Evolutionary conservation across 2,797 vertebrate species (phyloP).

Genomic region (Rhabdophis nuchalis): DNA sequence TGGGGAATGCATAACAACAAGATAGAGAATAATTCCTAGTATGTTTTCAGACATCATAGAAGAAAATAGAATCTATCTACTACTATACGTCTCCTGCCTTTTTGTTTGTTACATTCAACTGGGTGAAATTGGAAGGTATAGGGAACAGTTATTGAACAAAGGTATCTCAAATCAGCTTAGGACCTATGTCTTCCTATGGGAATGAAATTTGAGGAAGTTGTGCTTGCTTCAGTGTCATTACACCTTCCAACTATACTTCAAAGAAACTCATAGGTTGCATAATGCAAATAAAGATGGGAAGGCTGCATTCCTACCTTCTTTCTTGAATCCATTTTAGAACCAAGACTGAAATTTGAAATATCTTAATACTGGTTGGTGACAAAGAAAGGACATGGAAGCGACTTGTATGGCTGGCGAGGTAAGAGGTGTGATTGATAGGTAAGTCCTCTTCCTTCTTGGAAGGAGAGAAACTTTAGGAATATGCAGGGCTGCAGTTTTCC

Average conservation of each 20-base stretch:
- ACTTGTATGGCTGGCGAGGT: neutral
- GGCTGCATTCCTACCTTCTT: neutral
- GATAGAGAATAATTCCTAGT: constrained; percentile 3
- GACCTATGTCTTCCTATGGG: neutral
- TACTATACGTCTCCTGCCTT: neutral
- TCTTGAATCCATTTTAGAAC: neutral
- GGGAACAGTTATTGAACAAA: neutral
- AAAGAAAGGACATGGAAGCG: neutral
- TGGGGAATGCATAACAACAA: neutral
- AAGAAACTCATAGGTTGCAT: neutral
- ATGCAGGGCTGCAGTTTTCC: neutral
- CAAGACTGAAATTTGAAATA: neutral
- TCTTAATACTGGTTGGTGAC: neutral
- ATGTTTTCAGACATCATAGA: neutral
- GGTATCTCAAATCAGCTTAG: neutral
- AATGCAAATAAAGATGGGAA: neutral
- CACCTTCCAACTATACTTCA: neutral
- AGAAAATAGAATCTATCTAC: neutral
- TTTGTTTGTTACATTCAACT: neutral
- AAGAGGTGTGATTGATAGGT: neutral
- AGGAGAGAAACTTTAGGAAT: neutral
- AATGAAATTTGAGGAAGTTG: neutral
- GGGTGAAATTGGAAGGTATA: neutral
- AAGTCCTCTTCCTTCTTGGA: neutral
- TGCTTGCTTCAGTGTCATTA: neutral